Evolutionary conservation across 2,113 vertebrate species (phyloP), one percentile per base, ranked within the genome.

Genomic region (Protobothrops mucrosquamatus): DNA sequence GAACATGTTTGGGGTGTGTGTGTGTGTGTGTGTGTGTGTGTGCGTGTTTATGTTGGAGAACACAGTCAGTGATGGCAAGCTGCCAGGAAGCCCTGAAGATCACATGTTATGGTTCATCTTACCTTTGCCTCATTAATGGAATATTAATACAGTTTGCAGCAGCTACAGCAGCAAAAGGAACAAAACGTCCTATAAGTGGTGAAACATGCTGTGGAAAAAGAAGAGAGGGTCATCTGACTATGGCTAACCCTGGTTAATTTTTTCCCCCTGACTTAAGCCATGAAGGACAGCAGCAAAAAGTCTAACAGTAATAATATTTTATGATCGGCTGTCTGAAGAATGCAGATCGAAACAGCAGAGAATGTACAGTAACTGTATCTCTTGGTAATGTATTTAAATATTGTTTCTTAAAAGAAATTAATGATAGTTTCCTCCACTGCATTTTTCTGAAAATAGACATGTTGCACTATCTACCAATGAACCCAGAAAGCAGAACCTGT

Each of bases 61-160:
- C 9, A 23, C 74, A 54, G 29, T 10, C n/a, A 61, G 20, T 57
- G 34, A 39, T 81, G 39, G 0, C 29, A 56, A 29, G 29, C 29
- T 23, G 29, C 29, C 43, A 88, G 3, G 22, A 4, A 88, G 85
- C 23, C 39, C 57, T 64, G n/a, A 29, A 86, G n/a, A 8, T 55
- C 90, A 91, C 92, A 46, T 39, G 95, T 34, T 89, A 93, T 92
- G 9, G 24, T 96, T 97, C 94, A 20, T 34, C 96, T 97, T 97
- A 99, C 99, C 99, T 98, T 97, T 99, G 99, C 95, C 99, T 98
- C 99, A 99, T 99, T 94, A 99, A 96, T 1, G 99, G 99, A 94
- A 99, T 99, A 93, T 99, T 99, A 97, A 99, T 99, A 96, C 99
- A 99, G 96, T 99, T 99, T 90, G 99, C 99, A 96, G 99, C 98